Percentiles rank a stretch among this genome's conserved stretches.
phyloP scores from a whole-genome alignment of 1,140 invertebrate species.

The Leptinotarsa lineolata region DNA sequence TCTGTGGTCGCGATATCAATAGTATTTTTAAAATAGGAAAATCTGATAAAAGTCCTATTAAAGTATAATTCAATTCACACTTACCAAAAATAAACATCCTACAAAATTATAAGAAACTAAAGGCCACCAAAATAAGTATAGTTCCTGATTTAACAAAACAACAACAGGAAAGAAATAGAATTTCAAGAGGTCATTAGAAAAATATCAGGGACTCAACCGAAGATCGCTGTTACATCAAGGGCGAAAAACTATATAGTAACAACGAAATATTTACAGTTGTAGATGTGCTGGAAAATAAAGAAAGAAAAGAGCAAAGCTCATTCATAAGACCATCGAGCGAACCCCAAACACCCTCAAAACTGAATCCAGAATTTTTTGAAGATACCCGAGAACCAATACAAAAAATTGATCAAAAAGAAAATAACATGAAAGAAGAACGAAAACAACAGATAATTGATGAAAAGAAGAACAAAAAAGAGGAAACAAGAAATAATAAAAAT shows the following conservation, averaged over 20 bases:
- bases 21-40: too few species aligned
- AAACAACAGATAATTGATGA: neutral
- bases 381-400: neutral
- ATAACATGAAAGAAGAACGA: constrained; percentile 9
- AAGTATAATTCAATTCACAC: neutral
- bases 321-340: constrained; percentile 6
- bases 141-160: neutral
- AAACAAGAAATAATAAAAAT: constrained; percentile 11
- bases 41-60: too few species aligned
- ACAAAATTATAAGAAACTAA: constrained; percentile 15
- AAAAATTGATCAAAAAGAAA: neutral
- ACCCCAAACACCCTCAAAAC: constrained; percentile 8
- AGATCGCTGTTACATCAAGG: constrained; percentile 14
- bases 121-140: constrained; percentile 1
- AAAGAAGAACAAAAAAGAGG: constrained; percentile 12
- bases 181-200: neutral
- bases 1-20: too few species aligned
- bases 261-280: neutral
- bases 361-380: constrained; percentile 3
- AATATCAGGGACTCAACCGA: too few species aligned
- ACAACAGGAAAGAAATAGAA: constrained; percentile 17
- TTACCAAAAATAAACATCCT: constrained; percentile 4
- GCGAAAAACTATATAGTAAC: constrained; percentile 10
- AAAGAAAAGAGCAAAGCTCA: neutral
- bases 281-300: neutral